These are phyloP conservation scores for Lycophotia porphyrea DNA, from an alignment of 2,888 invertebrate species.

Conservation along the genomic window DNA sequence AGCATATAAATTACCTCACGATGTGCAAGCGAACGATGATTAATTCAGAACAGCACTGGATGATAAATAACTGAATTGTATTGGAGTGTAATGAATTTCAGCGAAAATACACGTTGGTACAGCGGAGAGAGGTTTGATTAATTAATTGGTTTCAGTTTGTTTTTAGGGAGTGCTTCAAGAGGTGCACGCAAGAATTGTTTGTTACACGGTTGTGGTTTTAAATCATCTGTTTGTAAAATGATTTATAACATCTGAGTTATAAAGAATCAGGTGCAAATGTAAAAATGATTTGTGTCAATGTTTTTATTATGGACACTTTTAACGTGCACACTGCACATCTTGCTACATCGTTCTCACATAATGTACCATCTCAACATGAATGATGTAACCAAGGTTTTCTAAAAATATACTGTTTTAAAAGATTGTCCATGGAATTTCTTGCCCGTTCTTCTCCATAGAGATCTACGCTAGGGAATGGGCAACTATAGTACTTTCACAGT, in stretches of 20 bases:
- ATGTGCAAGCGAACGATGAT: slow-evolving; percentile 55
- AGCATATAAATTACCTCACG: slow-evolving; percentile 62
- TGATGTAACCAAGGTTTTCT: too few species aligned
- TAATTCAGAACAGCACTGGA: slow-evolving; percentile 54
- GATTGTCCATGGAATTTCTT: too few species aligned
- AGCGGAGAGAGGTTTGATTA: slow-evolving; percentile 41
- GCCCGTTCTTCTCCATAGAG: too few species aligned
- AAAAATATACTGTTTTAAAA: too few species aligned
- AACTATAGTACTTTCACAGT: too few species aligned
- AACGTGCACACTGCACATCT: too few species aligned
- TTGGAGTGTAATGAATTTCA: slow-evolving; percentile 54
- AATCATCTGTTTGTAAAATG: background rate
- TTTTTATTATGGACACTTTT: too few species aligned
- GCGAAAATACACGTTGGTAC: slow-evolving; percentile 41
- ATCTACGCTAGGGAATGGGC: too few species aligned
- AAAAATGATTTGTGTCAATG: background rate
- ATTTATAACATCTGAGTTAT: background rate
- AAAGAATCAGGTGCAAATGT: background rate
- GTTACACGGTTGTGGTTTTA: slow-evolving; percentile 12
- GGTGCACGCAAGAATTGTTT: slow-evolving; percentile 12
- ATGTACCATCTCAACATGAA: too few species aligned
- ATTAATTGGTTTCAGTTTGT: slow-evolving; percentile 40
- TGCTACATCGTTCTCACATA: too few species aligned
- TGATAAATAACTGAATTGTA: slow-evolving; percentile 63
- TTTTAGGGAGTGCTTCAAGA: slow-evolving; percentile 20